These are phyloP conservation scores for Labeo rohita DNA, from an alignment of 2,113 vertebrate species.

Conservation along the genomic window DNA sequence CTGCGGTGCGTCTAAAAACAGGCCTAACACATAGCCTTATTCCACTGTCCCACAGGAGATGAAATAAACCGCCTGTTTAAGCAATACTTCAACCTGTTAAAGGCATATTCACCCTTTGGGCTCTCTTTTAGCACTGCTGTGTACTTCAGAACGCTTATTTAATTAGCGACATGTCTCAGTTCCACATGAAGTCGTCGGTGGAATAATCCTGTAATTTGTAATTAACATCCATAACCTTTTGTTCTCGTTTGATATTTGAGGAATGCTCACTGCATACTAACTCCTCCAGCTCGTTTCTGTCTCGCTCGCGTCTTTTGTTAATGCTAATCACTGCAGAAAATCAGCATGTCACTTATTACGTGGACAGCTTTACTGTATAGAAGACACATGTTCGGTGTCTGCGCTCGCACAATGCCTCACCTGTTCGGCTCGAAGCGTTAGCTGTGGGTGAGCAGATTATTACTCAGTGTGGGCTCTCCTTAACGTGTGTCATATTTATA, in stretches of 20 bases:
- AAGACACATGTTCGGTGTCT: neutral
- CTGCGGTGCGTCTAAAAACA: neutral
- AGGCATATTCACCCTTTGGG: neutral
- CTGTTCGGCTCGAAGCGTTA: neutral
- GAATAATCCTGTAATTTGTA: slow-evolving; percentile 55
- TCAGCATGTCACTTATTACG: slow-evolving; percentile 20
- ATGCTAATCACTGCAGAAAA: slow-evolving; percentile 42
- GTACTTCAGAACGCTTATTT: slow-evolving; percentile 50
- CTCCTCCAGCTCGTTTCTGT: slow-evolving; percentile 44
- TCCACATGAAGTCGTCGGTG: slow-evolving; percentile 33
- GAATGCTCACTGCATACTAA: slow-evolving; percentile 54
- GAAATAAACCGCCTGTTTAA: slow-evolving; percentile 44
- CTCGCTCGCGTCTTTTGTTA: slow-evolving; percentile 58
- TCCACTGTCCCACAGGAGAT: neutral
- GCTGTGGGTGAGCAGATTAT: slow-evolving; percentile 28
- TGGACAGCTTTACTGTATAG: slow-evolving; percentile 20
- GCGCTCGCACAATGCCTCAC: neutral
- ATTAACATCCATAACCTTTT: slow-evolving; percentile 60
- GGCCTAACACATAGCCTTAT: neutral
- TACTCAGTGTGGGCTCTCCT: neutral
- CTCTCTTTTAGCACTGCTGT: slow-evolving; percentile 10
- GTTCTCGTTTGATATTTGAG: slow-evolving; percentile 54
- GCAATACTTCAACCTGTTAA: slow-evolving; percentile 45
- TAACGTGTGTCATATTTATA: neutral
- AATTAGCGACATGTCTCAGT: slow-evolving; percentile 53